These are phyloP conservation scores for Tenebrio molitor DNA, from an alignment of 1,140 invertebrate species.

Conservation along the genomic window DNA sequence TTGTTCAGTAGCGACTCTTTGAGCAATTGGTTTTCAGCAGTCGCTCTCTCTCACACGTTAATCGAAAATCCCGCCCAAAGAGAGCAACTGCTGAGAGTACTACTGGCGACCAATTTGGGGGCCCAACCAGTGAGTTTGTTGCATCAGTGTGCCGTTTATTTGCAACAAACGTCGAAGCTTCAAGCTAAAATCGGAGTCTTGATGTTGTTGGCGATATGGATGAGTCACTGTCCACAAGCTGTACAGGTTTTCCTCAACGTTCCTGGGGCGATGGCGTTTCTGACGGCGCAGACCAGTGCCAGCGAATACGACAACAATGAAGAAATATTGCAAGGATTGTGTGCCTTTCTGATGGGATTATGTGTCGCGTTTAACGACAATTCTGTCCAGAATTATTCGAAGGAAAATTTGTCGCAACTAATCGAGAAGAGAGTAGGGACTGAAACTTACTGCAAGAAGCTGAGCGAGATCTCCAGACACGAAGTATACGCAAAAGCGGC, in stretches of 20 bases:
- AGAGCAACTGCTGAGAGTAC: conserved; percentile 92
- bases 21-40: conserved; percentile 98
- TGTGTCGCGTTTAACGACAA: conserved; percentile 95
- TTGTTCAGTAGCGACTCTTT: conserved; percentile 91
- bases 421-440: conserved; percentile 93
- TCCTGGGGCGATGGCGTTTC: conserved; percentile 83
- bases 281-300: conserved; percentile 83
- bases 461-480: conserved; percentile 88
- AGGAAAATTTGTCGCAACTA: conserved; percentile 86
- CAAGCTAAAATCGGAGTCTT: conserved; percentile 94
- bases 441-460: conserved; percentile 90
- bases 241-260: conserved; percentile 88
- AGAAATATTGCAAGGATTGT: conserved; percentile 81
- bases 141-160: conserved; percentile 86
- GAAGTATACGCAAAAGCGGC: conserved; percentile 93
- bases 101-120: conserved; percentile 89
- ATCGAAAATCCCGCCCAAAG: conserved; percentile 91
- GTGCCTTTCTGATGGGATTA: conserved; percentile 94
- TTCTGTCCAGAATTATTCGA: conserved; percentile 82
- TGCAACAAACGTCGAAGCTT: conserved; percentile 88
- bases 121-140: conserved; percentile 89
- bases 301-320: conserved; percentile 90
- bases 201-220: conserved; percentile 93
- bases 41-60: conserved; percentile 92
- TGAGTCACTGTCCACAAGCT: conserved; percentile 85